phyloP scores from a whole-genome alignment of 2,797 vertebrate species.

The Harpagifer antarcticus region DNA sequence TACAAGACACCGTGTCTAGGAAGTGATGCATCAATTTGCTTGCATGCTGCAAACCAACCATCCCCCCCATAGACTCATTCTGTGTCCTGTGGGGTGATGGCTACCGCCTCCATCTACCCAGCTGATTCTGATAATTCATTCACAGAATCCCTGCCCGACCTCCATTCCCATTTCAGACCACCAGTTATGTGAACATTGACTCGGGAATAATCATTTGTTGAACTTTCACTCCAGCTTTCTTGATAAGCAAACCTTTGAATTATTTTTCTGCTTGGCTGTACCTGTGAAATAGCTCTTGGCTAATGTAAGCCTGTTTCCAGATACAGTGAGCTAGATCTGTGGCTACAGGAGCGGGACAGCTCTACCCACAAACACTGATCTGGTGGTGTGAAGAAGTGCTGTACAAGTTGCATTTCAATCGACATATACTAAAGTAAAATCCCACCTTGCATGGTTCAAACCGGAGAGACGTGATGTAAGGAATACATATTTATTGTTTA shows the following conservation, averaged over 20 bases:
- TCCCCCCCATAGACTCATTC: constrained; percentile 26
- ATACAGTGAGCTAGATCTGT: constrained; percentile 75
- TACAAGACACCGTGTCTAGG: constrained; percentile 4
- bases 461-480: too few relatives aligned
- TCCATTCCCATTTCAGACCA: constrained; percentile 78
- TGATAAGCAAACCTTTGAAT: constrained; percentile 86
- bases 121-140: constrained; percentile 78
- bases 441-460: constrained; percentile 2
- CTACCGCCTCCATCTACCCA: constrained; percentile 39
- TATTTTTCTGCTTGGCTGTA: constrained; percentile 85
- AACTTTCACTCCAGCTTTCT: constrained; percentile 79
- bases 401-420: constrained; percentile 55
- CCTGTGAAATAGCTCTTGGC: constrained; percentile 83
- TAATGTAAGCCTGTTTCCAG: constrained; percentile 82
- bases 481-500: too few relatives aligned
- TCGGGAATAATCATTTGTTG: constrained; percentile 84
- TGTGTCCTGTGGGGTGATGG: constrained; percentile 46
- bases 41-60: constrained; percentile 39
- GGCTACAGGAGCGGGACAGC: constrained; percentile 40
- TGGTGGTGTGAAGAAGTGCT: constrained; percentile 38
- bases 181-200: constrained; percentile 82
- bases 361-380: constrained; percentile 59
- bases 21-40: constrained; percentile 38
- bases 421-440: constrained; percentile 11
- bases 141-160: constrained; percentile 71